Conservation (phyloP, 2,888 invertebrate species). For the Agrotis exclamationis region DNA sequence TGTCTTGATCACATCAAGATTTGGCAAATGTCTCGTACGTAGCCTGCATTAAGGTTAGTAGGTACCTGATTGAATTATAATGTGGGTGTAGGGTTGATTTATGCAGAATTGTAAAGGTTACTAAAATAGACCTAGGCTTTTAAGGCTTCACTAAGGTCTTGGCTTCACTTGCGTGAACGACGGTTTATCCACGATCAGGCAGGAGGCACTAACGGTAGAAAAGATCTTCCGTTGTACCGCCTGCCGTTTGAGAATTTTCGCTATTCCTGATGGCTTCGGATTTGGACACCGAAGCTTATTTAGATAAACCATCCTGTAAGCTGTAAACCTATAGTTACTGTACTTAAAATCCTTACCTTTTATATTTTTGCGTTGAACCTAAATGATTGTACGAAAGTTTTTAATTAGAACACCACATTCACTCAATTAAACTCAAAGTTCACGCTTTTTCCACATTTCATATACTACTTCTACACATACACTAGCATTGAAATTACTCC, state of each 20-base stretch:
- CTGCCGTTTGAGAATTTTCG: too few species aligned
- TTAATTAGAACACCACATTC: constrained; percentile 14
- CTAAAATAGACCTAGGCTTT: not conserved
- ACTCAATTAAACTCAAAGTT: constrained; percentile 16
- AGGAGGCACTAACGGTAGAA: too few species aligned
- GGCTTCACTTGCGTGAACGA: not conserved
- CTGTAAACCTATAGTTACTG: too few species aligned
- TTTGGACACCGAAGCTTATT: too few species aligned
- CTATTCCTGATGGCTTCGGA: too few species aligned
- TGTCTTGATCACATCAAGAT: constrained; percentile 30
- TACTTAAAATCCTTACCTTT: constrained; percentile 11
- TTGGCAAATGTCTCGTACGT: constrained; percentile 6
- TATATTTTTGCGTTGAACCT: constrained; percentile 4
- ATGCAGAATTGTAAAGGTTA: not conserved
- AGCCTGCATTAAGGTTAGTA: constrained; percentile 11
- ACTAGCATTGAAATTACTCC: not conserved
- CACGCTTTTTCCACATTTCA: constrained; percentile 34
- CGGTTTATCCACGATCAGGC: too few species aligned
- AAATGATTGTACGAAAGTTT: not conserved
- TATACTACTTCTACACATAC: too few species aligned
- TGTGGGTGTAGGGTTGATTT: not conserved
- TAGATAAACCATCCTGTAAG: too few species aligned
- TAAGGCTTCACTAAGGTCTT: too few species aligned
- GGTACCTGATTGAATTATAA: constrained; percentile 16
- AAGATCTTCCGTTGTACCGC: too few species aligned